phyloP scores from a whole-genome alignment of 2,888 invertebrate species.

The Chloroclystis v-ata region DNA sequence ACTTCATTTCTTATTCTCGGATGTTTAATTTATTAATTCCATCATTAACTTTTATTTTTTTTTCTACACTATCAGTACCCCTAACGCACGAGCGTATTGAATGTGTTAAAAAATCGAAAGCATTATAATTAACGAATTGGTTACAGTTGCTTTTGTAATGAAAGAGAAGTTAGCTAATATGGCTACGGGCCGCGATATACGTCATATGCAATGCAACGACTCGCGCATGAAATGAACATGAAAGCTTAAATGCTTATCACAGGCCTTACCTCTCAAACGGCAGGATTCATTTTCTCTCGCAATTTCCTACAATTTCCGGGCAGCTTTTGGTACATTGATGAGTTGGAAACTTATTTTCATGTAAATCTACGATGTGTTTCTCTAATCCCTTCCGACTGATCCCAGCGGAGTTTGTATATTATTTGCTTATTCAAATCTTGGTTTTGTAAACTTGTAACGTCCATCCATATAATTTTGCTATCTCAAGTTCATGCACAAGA shows the following conservation, averaged over 20 bases:
- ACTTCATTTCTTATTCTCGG: too few relatives aligned
- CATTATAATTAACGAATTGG: too few relatives aligned
- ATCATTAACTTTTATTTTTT: too few relatives aligned
- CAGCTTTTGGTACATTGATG: conserved; percentile 64
- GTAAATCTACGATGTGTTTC: conserved; percentile 20
- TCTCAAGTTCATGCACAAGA: conserved; percentile 66
- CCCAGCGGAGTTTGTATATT: background rate
- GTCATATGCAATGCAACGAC: conserved; percentile 10
- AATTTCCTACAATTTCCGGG: conserved; percentile 79
- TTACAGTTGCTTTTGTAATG: too few relatives aligned
- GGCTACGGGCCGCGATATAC: background rate
- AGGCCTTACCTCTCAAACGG: conserved; percentile 62
- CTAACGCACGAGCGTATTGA: too few relatives aligned
- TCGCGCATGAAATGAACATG: conserved; percentile 17
- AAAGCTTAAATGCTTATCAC: conserved; percentile 38
- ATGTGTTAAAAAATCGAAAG: too few relatives aligned
- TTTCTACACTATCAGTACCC: too few relatives aligned
- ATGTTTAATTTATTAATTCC: too few relatives aligned
- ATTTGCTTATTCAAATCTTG: background rate
- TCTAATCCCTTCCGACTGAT: background rate
- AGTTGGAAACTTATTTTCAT: conserved; percentile 66
- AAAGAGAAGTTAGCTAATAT: background rate
- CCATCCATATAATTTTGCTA: background rate
- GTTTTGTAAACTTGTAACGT: background rate
- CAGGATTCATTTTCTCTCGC: conserved; percentile 75